Evolutionary conservation across 2,888 invertebrate genomes (phyloP).

Genomic region (Sinohyriopsis cumingii): DNA sequence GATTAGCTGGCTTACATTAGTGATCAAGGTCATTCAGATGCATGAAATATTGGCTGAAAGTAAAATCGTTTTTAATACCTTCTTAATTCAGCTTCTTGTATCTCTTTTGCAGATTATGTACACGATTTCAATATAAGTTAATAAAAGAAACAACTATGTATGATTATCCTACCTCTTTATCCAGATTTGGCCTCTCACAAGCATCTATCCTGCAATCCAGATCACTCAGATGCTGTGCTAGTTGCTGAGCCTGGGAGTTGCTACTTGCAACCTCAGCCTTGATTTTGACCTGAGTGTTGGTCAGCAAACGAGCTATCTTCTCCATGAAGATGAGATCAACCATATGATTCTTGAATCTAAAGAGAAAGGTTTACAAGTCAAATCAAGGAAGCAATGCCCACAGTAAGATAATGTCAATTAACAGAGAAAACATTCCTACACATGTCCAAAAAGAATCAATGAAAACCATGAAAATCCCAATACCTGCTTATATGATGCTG

Average conservation of each 20-base stretch:
- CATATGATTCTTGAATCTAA: constrained; percentile 71
- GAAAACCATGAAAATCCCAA: too few relatives aligned
- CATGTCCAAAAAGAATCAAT: neutral
- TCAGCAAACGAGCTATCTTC: constrained; percentile 70
- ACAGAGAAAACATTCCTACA: neutral
- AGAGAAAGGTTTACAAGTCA: constrained; percentile 2
- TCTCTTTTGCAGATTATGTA: too few relatives aligned
- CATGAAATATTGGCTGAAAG: too few relatives aligned
- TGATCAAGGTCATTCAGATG: too few relatives aligned
- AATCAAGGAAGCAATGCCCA: neutral
- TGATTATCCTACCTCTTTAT: constrained; percentile 62
- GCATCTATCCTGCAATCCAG: constrained; percentile 65
- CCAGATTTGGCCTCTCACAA: constrained; percentile 66
- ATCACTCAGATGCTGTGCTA: constrained; percentile 57
- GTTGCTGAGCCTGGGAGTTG: constrained; percentile 66
- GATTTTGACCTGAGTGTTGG: constrained; percentile 71
- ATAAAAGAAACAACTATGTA: too few relatives aligned
- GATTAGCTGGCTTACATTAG: too few relatives aligned
- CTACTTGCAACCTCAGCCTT: constrained; percentile 70
- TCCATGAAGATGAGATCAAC: constrained; percentile 72
- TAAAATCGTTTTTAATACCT: too few relatives aligned
- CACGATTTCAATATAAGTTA: too few relatives aligned
- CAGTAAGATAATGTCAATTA: neutral
- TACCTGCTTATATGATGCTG: too few relatives aligned
- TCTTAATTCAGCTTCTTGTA: too few relatives aligned